phyloP scores from a whole-genome alignment of 2,797 vertebrate species.

The Linurgus olivaceus region DNA sequence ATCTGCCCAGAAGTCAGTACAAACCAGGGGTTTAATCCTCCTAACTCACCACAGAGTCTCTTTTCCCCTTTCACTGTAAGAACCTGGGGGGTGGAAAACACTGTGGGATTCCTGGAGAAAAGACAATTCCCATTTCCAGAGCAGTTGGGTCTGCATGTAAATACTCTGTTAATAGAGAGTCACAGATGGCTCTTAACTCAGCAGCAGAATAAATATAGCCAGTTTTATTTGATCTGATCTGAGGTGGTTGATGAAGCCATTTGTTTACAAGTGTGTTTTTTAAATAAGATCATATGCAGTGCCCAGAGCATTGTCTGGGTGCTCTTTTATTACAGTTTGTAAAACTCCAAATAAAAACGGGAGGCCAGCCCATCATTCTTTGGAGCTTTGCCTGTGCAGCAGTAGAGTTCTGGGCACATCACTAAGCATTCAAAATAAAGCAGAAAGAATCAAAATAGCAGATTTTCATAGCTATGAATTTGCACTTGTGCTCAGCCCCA shows the following conservation, averaged over 20 bases:
- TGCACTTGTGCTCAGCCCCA: background rate
- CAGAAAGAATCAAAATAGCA: background rate
- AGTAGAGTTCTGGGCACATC: background rate
- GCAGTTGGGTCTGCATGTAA: background rate
- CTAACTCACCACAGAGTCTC: background rate
- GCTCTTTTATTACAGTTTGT: conserved; percentile 37
- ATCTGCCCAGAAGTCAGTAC: background rate
- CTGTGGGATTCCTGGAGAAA: background rate
- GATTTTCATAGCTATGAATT: background rate
- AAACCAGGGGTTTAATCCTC: background rate
- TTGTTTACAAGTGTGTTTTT: conserved; percentile 41
- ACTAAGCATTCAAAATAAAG: background rate
- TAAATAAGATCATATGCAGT: background rate
- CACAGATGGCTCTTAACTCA: conserved; percentile 22
- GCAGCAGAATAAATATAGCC: conserved; percentile 6
- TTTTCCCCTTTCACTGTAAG: background rate
- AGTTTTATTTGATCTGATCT: conserved; percentile 37
- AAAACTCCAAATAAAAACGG: conserved; percentile 16
- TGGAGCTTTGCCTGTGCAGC: conserved; percentile 5
- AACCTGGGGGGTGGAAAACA: background rate
- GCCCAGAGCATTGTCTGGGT: conserved; percentile 40
- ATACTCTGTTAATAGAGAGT: background rate
- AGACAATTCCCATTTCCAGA: background rate
- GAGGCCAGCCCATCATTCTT: background rate
- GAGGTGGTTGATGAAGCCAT: conserved; percentile 17